phyloP scores from a whole-genome alignment of 1,140 invertebrate genomes.

The Bilobella aurantiaca region DNA sequence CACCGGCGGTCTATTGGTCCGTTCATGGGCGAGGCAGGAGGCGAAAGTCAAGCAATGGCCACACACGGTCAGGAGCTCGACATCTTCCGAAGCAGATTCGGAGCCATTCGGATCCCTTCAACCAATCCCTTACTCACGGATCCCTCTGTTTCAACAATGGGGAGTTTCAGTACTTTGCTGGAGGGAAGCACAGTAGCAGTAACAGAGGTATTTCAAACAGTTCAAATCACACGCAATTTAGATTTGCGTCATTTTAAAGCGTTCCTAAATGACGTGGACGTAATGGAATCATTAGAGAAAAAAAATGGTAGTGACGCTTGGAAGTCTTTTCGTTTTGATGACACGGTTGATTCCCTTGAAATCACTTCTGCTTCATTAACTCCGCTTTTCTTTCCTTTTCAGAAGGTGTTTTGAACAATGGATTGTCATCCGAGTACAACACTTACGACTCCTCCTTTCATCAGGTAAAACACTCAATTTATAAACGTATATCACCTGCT shows the following conservation, averaged over 20 bases:
- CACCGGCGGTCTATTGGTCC: constrained; percentile 1
- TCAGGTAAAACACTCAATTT: constrained; percentile 1
- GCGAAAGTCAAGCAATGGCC: background rate
- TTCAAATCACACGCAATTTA: too few relatives aligned
- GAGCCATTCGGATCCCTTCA: constrained; percentile 10
- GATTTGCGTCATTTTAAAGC: too few relatives aligned
- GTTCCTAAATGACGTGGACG: too few relatives aligned
- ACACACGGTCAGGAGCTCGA: constrained; percentile 4
- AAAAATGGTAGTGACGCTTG: too few relatives aligned
- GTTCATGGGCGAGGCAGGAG: background rate
- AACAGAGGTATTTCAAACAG: constrained; percentile 6
- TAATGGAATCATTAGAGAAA: too few relatives aligned
- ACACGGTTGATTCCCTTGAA: background rate
- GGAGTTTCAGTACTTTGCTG: constrained; percentile 10
- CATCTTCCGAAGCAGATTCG: constrained; percentile 13
- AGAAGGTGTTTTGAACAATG: constrained; percentile 8
- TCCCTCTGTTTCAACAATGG: constrained; percentile 24
- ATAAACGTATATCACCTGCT: too few relatives aligned
- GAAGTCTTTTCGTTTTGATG: too few relatives aligned
- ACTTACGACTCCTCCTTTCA: constrained; percentile 11
- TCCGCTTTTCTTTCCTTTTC: background rate
- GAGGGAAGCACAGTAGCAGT: background rate
- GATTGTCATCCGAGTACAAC: constrained; percentile 9
- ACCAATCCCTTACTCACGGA: constrained; percentile 28
- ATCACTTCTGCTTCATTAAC: background rate